These are phyloP conservation scores for Sus cebifrons DNA, from an alignment of 2,797 vertebrate genomes.

Conservation along the genomic window DNA sequence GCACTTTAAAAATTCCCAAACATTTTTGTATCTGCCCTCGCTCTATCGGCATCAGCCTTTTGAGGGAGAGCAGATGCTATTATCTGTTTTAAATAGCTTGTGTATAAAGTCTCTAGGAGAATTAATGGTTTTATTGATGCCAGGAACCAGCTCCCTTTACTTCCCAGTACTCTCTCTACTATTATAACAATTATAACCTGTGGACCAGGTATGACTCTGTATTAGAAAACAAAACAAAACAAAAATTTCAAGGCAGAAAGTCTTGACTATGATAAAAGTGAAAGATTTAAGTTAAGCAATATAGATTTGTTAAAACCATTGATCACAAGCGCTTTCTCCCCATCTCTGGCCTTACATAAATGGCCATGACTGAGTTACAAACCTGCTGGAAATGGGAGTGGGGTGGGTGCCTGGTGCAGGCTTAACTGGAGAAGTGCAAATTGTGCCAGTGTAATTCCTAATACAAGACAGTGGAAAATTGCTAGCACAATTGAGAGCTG, in stretches of 20 bases:
- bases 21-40: neutral
- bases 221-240: neutral
- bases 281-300: conserved; percentile 66
- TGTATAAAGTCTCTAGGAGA: conserved; percentile 30
- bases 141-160: neutral
- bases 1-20: neutral
- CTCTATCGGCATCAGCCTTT: neutral
- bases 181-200: neutral
- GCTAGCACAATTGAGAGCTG: conserved; percentile 80
- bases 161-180: neutral
- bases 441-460: conserved; percentile 79
- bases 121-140: neutral
- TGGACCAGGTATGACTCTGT: neutral
- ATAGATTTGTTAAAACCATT: conserved; percentile 73
- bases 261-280: conserved; percentile 34
- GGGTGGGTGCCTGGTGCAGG: neutral
- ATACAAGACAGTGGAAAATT: conserved; percentile 81
- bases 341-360: conserved; percentile 59
- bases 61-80: neutral
- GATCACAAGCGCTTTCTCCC: neutral
- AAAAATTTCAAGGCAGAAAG: conserved; percentile 42
- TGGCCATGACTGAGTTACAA: conserved; percentile 43
- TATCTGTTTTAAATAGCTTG: conserved; percentile 51
- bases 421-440: conserved; percentile 77
- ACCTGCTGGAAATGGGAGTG: conserved; percentile 49